Evolutionary conservation across 2,888 invertebrate species (phyloP), one percentile per base, ranked within the genome.

Genomic region (Terebella lapidaria): DNA sequence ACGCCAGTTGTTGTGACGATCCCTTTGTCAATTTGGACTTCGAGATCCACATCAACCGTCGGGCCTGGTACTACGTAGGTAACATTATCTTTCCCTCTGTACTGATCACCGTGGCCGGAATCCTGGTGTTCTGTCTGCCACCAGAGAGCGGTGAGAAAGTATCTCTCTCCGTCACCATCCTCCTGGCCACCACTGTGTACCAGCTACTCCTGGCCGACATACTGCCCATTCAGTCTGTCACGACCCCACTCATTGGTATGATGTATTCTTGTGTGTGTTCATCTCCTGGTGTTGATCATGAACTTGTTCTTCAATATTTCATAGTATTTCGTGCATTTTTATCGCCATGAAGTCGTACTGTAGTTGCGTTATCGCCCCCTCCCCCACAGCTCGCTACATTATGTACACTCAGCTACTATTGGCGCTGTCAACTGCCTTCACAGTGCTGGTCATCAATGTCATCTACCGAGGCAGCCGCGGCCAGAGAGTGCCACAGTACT

Each of bases 141-240:
- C 30, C 55, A 2, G 55, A 55, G 55, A 55, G 55, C 35, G 55
- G 55, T 1, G 55, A 55, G 55, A 55, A 55, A 26, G 55, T 30
- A 22, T 55, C 55, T 1, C 55, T 55, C 1, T 22, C 55, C 22
- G 55, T 55, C 55, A 55, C 55, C 35, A 55, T 55, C 42, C 35
- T 55, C 10, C 42, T 55, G 30, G 29, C 55, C 30, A 28, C 29
- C 20, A 55, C 22, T n/a, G 55, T 55, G 35, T 55, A 55, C 42
- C 29, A 55, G 30, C 22, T 55, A 22, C 20, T 55, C 42, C 24
- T 55, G 2, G 35, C 35, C 30, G 30, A 55, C n/a, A n/a, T 24
- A 24, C 20, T 55, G 42, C 55, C 55, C 22, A 26, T 26, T n/a
- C 55, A 55, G 55, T 55, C 55, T 10, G 26, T 25, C 20, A 24